phyloP scores from a whole-genome alignment of 2,113 vertebrate species.

The Pagrus major region DNA sequence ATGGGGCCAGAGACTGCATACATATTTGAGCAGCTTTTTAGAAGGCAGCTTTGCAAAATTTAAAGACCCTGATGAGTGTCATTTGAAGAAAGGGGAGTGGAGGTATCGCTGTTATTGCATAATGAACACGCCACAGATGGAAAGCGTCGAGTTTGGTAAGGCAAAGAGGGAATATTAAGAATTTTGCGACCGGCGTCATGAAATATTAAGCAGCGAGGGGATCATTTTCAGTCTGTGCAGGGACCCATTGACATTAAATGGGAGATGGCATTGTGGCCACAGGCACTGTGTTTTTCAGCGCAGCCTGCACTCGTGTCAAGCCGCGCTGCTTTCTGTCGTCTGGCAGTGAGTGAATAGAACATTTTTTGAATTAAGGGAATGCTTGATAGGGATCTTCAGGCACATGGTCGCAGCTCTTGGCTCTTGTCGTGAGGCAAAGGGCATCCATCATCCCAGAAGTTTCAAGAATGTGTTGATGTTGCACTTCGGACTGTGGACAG shows the following conservation, averaged over 20 bases:
- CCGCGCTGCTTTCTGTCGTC: constrained; percentile 1
- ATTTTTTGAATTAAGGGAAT: constrained; percentile 11
- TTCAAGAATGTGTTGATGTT: constrained; percentile 31
- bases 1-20: constrained; percentile 59
- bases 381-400: constrained; percentile 26
- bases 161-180: constrained; percentile 30
- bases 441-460: constrained; percentile 28
- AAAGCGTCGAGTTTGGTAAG: constrained; percentile 23
- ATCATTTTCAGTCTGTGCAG: constrained; percentile 21
- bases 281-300: constrained; percentile 8
- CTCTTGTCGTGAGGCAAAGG: background rate
- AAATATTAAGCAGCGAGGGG: constrained; percentile 67
- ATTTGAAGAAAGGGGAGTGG: constrained; percentile 14
- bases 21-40: constrained; percentile 76
- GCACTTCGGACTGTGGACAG: constrained; percentile 22
- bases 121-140: constrained; percentile 43
- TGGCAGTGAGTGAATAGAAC: constrained; percentile 3
- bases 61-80: constrained; percentile 62
- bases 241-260: constrained; percentile 40
- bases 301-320: constrained; percentile 21
- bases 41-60: constrained; percentile 60
- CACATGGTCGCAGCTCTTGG: constrained; percentile 12
- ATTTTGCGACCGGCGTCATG: constrained; percentile 37
- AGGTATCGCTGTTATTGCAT: constrained; percentile 1
- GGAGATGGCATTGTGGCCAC: constrained; percentile 31